Conservation (phyloP, 23 tunicate species). For the Styela plicata region DNA sequence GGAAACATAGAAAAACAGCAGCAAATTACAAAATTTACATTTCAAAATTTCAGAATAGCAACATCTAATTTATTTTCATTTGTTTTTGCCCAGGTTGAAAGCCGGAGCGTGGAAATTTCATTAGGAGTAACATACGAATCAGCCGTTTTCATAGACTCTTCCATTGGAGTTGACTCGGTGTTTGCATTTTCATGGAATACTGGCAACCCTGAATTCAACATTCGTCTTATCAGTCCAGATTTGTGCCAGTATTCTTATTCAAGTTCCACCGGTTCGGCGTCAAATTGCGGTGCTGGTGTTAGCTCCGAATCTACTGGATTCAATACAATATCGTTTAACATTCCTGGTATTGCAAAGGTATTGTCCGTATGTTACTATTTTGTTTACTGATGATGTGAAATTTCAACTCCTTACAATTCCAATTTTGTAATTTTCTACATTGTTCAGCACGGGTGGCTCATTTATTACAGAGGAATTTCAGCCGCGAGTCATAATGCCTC, state of each 20-base stretch:
- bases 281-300: constrained; percentile 20
- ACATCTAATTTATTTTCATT: too few species aligned
- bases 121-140: not conserved
- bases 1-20: too few species aligned
- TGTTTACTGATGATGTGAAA: too few species aligned
- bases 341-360: constrained; percentile 64
- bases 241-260: constrained; percentile 35
- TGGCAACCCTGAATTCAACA: constrained; percentile 10
- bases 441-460: too few species aligned
- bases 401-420: too few species aligned
- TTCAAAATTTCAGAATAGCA: too few species aligned
- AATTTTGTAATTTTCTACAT: too few species aligned
- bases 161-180: constrained; percentile 50
- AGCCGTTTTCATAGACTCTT: constrained; percentile 34
- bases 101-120: not conserved
- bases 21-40: too few species aligned
- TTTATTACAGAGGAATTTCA: too few species aligned
- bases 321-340: constrained; percentile 29
- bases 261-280: not conserved
- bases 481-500: too few species aligned
- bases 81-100: not conserved
- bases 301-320: constrained; percentile 17
- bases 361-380: too few species aligned
- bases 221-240: constrained; percentile 32
- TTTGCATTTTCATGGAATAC: constrained; percentile 49